These are phyloP conservation scores for Hypomesus transpacificus DNA, from an alignment of 2,113 vertebrate species.

Conservation along the genomic window DNA sequence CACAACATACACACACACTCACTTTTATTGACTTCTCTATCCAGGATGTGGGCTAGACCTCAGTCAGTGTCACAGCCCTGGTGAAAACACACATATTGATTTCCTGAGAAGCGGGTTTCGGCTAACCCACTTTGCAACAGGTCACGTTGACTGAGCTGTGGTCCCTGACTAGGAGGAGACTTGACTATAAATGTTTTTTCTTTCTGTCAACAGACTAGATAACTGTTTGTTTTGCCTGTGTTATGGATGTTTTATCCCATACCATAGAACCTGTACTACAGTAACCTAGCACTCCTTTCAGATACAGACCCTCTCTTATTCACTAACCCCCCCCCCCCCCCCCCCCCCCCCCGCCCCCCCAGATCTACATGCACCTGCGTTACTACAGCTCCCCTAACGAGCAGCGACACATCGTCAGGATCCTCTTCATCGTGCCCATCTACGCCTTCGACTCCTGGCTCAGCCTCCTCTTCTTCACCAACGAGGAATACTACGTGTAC, in stretches of 20 bases:
- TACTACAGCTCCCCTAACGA: conserved; percentile 94
- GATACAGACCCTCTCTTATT: too few relatives aligned
- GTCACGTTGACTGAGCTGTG: conserved; percentile 1
- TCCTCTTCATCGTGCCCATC: conserved; percentile 97
- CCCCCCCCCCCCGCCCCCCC: background rate
- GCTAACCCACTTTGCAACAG: background rate
- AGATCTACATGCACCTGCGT: conserved; percentile 97
- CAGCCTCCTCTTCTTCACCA: conserved; percentile 98
- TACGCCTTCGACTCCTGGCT: conserved; percentile 97
- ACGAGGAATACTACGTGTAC: conserved; percentile 97
- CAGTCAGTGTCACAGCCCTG: background rate
- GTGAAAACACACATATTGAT: conserved; percentile 22
- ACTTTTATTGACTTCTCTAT: background rate
- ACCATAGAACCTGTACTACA: background rate
- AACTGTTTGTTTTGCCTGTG: background rate
- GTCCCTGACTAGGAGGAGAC: background rate
- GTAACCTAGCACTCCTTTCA: too few relatives aligned
- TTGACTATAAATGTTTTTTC: background rate
- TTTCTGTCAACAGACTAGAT: background rate
- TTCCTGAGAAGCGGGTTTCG: conserved; percentile 25
- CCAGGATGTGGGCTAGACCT: conserved; percentile 1
- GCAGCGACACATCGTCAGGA: conserved; percentile 92
- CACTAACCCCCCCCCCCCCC: too few relatives aligned
- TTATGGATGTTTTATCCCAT: background rate
- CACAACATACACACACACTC: background rate